Percentiles rank a stretch among this genome's conserved stretches.
Evolutionary conservation across 2,888 invertebrate genomes (phyloP).

Genomic region (Priocnemis perturbator): DNA sequence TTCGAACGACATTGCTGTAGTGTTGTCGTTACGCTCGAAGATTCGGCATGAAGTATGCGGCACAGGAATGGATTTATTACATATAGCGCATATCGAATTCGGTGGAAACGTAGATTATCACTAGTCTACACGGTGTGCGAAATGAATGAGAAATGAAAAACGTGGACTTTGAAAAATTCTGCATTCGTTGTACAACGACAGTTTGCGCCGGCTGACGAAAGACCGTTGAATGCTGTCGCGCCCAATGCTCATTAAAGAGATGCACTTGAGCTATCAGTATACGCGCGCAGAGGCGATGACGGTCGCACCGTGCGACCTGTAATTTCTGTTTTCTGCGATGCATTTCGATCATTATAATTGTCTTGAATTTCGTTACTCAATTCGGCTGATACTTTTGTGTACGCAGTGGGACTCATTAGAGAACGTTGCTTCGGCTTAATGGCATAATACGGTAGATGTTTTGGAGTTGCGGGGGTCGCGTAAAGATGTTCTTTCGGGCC

Average conservation of each 20-base stretch:
- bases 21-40: not conserved
- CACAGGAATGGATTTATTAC: no score
- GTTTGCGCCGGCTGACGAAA: no score
- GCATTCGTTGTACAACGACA: no score
- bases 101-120: no score
- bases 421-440: constrained; percentile 27
- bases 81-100: no score
- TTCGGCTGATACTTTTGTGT: constrained; percentile 3
- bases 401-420: constrained; percentile 5
- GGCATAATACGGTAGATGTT: constrained; percentile 8
- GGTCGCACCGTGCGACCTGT: constrained; percentile 11
- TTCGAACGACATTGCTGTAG: not conserved
- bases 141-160: no score
- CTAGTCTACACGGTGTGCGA: no score
- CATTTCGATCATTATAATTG: constrained; percentile 16
- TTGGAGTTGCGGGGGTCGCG: constrained; percentile 20
- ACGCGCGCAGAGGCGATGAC: constrained; percentile 39
- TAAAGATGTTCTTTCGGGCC: constrained; percentile 46
- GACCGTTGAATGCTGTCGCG: no score
- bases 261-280: constrained; percentile 49
- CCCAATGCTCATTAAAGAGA: constrained; percentile 18
- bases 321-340: constrained; percentile 7
- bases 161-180: no score
- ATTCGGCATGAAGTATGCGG: no score
- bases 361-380: not conserved